phyloP scores from a whole-genome alignment of 2,888 invertebrate species.

The Eueremaeus valkanovi region DNA sequence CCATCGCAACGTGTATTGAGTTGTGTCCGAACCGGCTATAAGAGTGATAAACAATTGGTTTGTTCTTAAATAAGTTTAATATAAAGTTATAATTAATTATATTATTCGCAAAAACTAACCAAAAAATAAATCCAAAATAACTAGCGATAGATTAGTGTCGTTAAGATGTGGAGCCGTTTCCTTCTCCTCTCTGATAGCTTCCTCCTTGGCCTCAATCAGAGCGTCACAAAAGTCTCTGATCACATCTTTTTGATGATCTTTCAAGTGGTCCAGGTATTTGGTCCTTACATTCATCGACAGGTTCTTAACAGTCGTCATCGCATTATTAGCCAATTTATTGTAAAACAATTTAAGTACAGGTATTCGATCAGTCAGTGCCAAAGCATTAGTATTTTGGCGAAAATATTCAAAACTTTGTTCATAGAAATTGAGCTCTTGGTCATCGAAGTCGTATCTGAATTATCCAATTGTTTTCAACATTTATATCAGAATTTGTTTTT shows the following conservation, averaged over 20 bases:
- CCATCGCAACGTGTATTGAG: slow-evolving; percentile 17
- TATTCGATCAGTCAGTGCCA: not conserved
- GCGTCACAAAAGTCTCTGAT: slow-evolving; percentile 58
- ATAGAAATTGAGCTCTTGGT: not conserved
- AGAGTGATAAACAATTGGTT: not conserved
- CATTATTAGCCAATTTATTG: not conserved
- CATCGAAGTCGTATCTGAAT: not conserved
- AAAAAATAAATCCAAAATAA: slow-evolving; percentile 34
- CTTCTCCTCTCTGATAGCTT: not conserved
- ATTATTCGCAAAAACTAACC: not conserved
- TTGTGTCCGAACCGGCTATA: slow-evolving; percentile 10
- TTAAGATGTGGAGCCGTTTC: slow-evolving; percentile 4
- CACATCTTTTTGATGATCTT: slow-evolving; percentile 70
- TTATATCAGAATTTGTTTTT: no score
- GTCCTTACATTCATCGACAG: not conserved
- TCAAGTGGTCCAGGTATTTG: not conserved
- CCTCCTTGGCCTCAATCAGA: slow-evolving; percentile 11
- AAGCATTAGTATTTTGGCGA: not conserved
- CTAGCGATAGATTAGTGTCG: not conserved
- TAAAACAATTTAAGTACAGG: not conserved
- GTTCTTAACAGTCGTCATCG: not conserved
- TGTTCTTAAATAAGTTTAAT: not conserved
- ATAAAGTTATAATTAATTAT: not conserved
- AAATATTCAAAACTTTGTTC: not conserved
- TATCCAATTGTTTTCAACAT: no score